These are phyloP conservation scores for Dipodomys stephensi DNA, from an alignment of 2,113 vertebrate genomes.

Conservation along the genomic window DNA sequence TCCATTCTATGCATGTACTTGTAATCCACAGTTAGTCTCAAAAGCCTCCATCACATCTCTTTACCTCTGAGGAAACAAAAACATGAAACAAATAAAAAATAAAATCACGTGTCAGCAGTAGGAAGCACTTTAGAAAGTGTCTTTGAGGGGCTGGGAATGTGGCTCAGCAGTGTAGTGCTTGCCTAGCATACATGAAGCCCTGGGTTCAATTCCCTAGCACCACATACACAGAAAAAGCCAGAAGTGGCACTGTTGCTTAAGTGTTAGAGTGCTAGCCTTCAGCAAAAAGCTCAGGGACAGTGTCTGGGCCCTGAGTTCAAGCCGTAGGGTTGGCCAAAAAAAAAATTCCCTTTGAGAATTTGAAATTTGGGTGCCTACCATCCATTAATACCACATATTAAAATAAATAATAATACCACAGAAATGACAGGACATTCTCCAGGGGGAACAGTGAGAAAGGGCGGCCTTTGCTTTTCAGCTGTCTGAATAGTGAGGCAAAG, in stretches of 20 bases:
- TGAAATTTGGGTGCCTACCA: conserved; percentile 56
- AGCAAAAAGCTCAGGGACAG: too few species aligned
- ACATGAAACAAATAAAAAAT: conserved; percentile 19
- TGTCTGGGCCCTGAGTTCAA: too few species aligned
- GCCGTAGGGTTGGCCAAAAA: too few species aligned
- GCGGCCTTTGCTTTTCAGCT: conserved; percentile 19
- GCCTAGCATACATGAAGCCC: too few species aligned
- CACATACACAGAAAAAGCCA: too few species aligned
- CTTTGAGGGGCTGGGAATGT: background rate
- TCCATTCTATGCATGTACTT: background rate
- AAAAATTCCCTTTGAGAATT: conserved; percentile 50
- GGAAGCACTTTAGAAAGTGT: conserved; percentile 20
- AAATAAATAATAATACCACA: conserved; percentile 6
- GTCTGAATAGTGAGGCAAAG: conserved; percentile 17
- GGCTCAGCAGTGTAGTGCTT: too few species aligned
- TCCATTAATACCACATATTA: conserved; percentile 41
- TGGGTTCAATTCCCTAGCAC: too few species aligned
- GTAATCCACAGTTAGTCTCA: background rate
- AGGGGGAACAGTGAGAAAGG: conserved; percentile 6
- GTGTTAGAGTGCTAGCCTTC: too few species aligned
- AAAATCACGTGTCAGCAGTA: background rate
- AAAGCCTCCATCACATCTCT: background rate
- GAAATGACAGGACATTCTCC: conserved; percentile 60
- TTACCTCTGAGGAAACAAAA: background rate
- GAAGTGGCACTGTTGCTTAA: too few species aligned